Percentiles rank a stretch among this genome's conserved stretches.
These are phyloP conservation scores for Pseudomugil gertrudae DNA, from an alignment of 2,797 vertebrate species.

Conservation along the genomic window DNA sequence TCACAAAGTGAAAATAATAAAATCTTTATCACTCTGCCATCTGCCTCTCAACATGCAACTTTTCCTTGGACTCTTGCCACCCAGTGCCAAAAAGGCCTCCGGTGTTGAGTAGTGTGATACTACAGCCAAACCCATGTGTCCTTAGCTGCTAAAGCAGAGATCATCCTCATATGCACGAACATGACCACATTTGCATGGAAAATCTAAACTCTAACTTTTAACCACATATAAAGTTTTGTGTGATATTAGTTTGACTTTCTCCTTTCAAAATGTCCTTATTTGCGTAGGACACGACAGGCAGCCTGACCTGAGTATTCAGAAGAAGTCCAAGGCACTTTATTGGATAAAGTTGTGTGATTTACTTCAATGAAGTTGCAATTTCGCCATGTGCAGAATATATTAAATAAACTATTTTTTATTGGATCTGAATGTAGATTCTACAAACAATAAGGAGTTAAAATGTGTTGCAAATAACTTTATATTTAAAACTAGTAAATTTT, in stretches of 20 bases:
- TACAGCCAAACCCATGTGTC: slow-evolving; percentile 58
- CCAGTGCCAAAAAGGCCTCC: slow-evolving; percentile 62
- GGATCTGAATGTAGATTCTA: slow-evolving; percentile 1
- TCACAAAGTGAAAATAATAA: slow-evolving; percentile 48
- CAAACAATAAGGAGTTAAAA: too few species aligned
- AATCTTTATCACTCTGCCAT: slow-evolving; percentile 59
- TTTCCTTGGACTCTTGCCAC: slow-evolving; percentile 64
- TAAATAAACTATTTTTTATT: neutral
- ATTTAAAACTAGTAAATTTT: too few species aligned
- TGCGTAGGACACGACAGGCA: slow-evolving; percentile 8
- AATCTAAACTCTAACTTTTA: slow-evolving; percentile 2
- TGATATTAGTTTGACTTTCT: slow-evolving; percentile 3
- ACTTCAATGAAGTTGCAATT: slow-evolving; percentile 8
- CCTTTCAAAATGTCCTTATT: slow-evolving; percentile 20
- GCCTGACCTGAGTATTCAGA: slow-evolving; percentile 6
- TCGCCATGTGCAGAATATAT: neutral
- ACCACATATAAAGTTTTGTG: slow-evolving; percentile 10
- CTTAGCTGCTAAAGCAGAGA: slow-evolving; percentile 53
- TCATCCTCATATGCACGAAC: slow-evolving; percentile 35
- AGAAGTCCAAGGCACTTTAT: slow-evolving; percentile 6
- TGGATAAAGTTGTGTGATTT: neutral
- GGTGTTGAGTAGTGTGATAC: slow-evolving; percentile 55
- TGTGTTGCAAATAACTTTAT: too few species aligned
- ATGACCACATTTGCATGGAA: slow-evolving; percentile 15
- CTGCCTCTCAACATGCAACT: slow-evolving; percentile 72